Conservation (phyloP, 2,113 vertebrate species). For the Apistogramma diplotaenia region DNA sequence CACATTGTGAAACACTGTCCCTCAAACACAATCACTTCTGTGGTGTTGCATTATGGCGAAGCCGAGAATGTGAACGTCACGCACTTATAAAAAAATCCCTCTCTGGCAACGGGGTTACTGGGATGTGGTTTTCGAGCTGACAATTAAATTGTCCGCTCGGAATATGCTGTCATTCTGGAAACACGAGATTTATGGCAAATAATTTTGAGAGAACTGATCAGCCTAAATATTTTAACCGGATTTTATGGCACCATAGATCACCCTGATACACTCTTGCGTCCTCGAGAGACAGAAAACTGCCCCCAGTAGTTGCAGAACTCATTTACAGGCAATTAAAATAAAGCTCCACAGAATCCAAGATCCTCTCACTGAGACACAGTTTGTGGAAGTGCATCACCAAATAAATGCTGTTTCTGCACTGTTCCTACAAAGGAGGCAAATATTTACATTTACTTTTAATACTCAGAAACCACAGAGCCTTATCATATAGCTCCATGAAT, state of each 20-base stretch:
- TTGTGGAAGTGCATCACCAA: neutral
- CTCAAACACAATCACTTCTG: slow-evolving; percentile 67
- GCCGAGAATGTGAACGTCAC: slow-evolving; percentile 61
- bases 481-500: neutral
- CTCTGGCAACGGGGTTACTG: slow-evolving; percentile 64
- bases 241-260: slow-evolving; percentile 69
- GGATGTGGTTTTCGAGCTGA: slow-evolving; percentile 71
- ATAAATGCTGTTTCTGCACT: neutral
- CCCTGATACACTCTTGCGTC: slow-evolving; percentile 26
- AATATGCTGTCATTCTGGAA: slow-evolving; percentile 65
- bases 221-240: slow-evolving; percentile 53
- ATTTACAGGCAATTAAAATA: slow-evolving; percentile 62
- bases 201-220: slow-evolving; percentile 62
- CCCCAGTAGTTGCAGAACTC: slow-evolving; percentile 66
- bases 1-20: slow-evolving; percentile 71
- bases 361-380: neutral
- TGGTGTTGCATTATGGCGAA: slow-evolving; percentile 65
- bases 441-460: neutral
- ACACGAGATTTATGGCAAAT: slow-evolving; percentile 60
- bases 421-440: neutral
- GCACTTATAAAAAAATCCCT: slow-evolving; percentile 56
- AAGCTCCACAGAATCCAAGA: slow-evolving; percentile 24
- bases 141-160: slow-evolving; percentile 66
- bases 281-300: slow-evolving; percentile 31
- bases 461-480: slow-evolving; percentile 1